Percentiles rank a stretch among this genome's conserved stretches.
These are phyloP conservation scores for Lepus oiostolus DNA, from an alignment of 2,797 vertebrate species.

Conservation along the genomic window DNA sequence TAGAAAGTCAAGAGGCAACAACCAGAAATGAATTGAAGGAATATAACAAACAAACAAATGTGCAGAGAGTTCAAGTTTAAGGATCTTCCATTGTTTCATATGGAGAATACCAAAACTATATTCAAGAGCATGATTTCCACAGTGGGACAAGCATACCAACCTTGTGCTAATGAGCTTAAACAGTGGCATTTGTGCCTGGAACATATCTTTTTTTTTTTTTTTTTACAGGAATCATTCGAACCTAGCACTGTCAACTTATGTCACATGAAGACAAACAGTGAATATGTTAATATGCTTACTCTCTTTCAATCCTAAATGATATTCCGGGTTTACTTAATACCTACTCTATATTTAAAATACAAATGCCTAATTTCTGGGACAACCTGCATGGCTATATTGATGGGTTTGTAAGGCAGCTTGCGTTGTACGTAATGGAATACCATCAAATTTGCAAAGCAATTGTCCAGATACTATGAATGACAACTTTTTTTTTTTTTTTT, in stretches of 20 bases:
- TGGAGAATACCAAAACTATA: slow-evolving; percentile 57
- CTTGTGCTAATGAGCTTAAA: not conserved
- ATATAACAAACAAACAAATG: not conserved
- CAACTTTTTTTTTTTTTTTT: too few species aligned
- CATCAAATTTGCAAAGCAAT: not conserved
- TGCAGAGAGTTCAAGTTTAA: slow-evolving; percentile 15
- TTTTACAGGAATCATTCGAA: slow-evolving; percentile 41
- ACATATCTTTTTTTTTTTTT: not conserved
- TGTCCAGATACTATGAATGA: not conserved
- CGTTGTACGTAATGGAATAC: not conserved
- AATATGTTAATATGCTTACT: slow-evolving; percentile 37
- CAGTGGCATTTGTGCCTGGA: not conserved
- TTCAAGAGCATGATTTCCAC: slow-evolving; percentile 17
- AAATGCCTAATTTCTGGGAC: not conserved
- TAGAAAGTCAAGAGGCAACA: slow-evolving; percentile 17
- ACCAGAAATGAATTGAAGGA: not conserved
- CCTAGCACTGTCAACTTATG: not conserved
- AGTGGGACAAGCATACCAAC: not conserved
- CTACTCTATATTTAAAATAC: not conserved
- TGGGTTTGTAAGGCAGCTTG: not conserved
- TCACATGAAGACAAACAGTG: slow-evolving; percentile 4
- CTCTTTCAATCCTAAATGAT: not conserved
- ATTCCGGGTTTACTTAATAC: not conserved
- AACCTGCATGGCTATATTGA: not conserved
- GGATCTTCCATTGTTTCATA: not conserved